A percentile compares a stretch with the other conserved stretches of the same genome.
phyloP scores from a whole-genome alignment of 2,888 invertebrate genomes.

The Odontothrips loti region DNA sequence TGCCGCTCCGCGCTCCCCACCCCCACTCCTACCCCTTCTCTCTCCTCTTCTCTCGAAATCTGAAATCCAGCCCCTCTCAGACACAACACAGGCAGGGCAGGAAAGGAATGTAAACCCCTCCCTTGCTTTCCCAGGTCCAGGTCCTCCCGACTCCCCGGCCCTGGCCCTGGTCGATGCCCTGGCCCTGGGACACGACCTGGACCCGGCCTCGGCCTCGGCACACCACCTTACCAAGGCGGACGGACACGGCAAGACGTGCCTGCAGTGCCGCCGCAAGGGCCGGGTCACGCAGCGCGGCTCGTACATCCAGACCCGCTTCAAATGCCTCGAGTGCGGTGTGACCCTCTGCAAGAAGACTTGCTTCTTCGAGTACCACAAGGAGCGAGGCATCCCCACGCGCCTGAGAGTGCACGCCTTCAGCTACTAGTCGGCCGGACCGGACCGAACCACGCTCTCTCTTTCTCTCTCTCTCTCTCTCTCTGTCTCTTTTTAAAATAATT shows the following conservation, averaged over 20 bases:
- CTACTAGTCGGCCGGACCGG: too few relatives aligned
- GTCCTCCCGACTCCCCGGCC: background rate
- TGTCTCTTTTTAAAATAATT: too few relatives aligned
- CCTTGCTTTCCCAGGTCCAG: background rate
- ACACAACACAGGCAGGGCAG: background rate
- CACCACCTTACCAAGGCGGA: constrained; percentile 50
- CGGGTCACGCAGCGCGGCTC: constrained; percentile 48
- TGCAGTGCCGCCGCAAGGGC: constrained; percentile 49
- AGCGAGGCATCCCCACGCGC: constrained; percentile 44
- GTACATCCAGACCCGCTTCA: constrained; percentile 49
- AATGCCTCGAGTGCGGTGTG: constrained; percentile 49
- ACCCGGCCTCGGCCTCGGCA: constrained; percentile 38
- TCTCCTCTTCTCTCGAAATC: background rate
- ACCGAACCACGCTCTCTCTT: too few relatives aligned
- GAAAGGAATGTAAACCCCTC: background rate
- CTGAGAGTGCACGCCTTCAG: too few relatives aligned
- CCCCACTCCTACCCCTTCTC: background rate
- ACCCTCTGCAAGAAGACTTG: constrained; percentile 48
- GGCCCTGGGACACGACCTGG: constrained; percentile 44
- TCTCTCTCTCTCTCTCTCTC: too few relatives aligned
- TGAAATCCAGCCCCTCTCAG: constrained; percentile 16
- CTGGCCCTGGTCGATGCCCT: background rate
- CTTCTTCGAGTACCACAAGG: constrained; percentile 48
- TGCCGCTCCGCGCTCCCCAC: background rate
- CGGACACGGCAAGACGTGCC: constrained; percentile 49